Conservation (phyloP, 2,113 vertebrate species). For the Xenopus laevis region DNA sequence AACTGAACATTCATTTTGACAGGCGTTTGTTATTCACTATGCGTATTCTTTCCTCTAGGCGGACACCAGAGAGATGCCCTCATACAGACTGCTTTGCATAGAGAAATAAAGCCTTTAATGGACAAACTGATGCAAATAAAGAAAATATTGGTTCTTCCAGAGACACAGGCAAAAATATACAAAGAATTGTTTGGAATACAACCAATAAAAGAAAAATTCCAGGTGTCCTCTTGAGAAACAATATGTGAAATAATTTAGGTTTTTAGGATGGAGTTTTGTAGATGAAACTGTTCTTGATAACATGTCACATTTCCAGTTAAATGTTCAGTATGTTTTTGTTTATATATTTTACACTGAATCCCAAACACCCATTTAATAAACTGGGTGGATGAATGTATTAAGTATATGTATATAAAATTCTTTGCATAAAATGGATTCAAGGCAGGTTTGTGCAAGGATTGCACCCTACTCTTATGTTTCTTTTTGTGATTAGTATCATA, state of each 20-base stretch:
- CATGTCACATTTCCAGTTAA: background rate
- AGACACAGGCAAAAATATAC: constrained; percentile 66
- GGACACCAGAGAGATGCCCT: constrained; percentile 62
- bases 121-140: constrained; percentile 69
- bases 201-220: constrained; percentile 9
- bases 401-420: background rate
- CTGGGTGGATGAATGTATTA: background rate
- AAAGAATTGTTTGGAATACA: constrained; percentile 68
- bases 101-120: constrained; percentile 64
- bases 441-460: too few species aligned
- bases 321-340: background rate
- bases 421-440: too few species aligned
- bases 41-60: constrained; percentile 67
- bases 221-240: constrained; percentile 4
- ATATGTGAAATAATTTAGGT: background rate
- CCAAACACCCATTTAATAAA: background rate
- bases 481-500: too few species aligned
- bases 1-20: constrained; percentile 44
- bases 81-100: constrained; percentile 66
- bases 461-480: too few species aligned
- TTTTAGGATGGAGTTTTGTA: background rate
- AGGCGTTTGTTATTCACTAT: constrained; percentile 48
- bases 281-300: background rate
- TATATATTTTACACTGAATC: too few species aligned
- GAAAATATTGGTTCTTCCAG: constrained; percentile 66